Percentiles rank a stretch among this genome's conserved stretches.
These are phyloP conservation scores for Geodia barretti DNA, from an alignment of 37 sponge, comb jelly and placozoan species.

Conservation along the genomic window DNA sequence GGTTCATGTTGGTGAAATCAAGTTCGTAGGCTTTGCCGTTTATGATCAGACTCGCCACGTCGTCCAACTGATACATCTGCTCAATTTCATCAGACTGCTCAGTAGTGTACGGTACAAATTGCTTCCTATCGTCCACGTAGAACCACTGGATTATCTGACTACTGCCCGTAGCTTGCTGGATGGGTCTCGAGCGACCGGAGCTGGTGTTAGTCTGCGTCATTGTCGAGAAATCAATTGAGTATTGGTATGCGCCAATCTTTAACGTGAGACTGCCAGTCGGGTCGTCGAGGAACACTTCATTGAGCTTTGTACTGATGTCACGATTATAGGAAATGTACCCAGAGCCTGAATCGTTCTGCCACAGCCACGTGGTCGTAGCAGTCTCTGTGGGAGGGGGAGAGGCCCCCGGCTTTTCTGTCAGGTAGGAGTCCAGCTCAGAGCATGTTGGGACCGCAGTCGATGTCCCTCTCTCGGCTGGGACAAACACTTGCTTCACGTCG, in stretches of 20 bases:
- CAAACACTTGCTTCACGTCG: background rate
- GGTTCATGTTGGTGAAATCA: constrained; percentile 13
- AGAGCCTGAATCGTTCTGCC: background rate
- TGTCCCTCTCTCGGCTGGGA: background rate
- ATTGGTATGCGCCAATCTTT: background rate
- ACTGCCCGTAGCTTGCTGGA: background rate
- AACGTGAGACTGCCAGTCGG: background rate
- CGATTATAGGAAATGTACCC: background rate
- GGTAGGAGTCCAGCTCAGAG: background rate
- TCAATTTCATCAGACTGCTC: constrained; percentile 11
- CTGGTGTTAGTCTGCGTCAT: constrained; percentile 19
- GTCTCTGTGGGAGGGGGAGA: too few relatives aligned
- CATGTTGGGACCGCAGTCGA: background rate
- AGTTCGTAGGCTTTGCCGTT: constrained; percentile 1
- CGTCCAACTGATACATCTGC: background rate
- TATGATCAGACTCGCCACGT: background rate
- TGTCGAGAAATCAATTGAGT: constrained; percentile 8
- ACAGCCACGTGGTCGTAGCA: background rate
- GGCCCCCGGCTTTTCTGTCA: background rate
- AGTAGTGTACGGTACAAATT: background rate
- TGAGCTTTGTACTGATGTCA: background rate
- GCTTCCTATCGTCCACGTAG: background rate
- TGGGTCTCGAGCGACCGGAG: background rate
- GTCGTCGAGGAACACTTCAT: background rate
- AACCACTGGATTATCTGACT: background rate